Conservation (phyloP, 2,113 vertebrate species). For the Australoheros scitulus region DNA sequence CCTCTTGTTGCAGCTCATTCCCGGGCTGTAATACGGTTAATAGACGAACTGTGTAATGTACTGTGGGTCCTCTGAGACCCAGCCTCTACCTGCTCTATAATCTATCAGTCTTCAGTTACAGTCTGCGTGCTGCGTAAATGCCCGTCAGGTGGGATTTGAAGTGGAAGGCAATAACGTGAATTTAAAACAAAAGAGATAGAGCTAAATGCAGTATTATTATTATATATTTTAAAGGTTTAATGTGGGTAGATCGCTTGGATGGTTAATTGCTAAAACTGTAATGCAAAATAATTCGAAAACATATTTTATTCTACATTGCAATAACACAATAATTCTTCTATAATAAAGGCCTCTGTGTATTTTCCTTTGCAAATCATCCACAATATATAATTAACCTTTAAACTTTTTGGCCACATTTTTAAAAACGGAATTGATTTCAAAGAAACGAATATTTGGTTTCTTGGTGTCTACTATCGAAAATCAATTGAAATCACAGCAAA, state of each 20-base stretch:
- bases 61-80: constrained; percentile 20
- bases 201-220: background rate
- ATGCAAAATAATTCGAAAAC: background rate
- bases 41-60: background rate
- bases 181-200: constrained; percentile 1
- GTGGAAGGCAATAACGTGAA: background rate
- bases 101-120: background rate
- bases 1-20: constrained; percentile 32
- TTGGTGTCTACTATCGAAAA: background rate
- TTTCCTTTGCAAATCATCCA: background rate
- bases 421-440: background rate
- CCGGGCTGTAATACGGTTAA: constrained; percentile 36
- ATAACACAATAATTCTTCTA: background rate
- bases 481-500: background rate
- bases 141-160: background rate
- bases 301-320: background rate
- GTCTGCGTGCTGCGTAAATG: background rate
- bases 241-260: background rate
- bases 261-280: background rate
- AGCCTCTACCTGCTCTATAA: background rate
- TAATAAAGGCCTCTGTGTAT: background rate
- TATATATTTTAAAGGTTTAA: background rate
- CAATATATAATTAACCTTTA: background rate
- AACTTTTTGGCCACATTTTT: background rate
- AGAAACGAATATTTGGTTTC: background rate